Conservation (phyloP, 2,797 vertebrate genomes). For the Trachurus trachurus region DNA sequence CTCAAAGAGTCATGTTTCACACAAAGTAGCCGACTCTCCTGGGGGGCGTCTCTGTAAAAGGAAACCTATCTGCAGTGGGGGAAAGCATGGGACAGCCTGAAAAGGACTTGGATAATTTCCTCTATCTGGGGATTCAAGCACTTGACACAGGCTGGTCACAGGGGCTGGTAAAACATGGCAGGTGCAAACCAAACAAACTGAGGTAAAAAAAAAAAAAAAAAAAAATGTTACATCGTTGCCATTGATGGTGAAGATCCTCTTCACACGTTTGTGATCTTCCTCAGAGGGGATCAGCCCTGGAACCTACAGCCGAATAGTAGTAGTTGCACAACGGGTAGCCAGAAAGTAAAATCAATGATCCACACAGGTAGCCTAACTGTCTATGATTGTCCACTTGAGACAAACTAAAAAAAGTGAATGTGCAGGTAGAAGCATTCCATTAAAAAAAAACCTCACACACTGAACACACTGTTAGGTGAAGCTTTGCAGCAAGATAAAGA, state of each 20-base stretch:
- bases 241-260: constrained; percentile 89
- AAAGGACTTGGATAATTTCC: constrained; percentile 11
- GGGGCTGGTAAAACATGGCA: constrained; percentile 19
- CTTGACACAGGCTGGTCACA: constrained; percentile 21
- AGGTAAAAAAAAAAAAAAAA: not conserved
- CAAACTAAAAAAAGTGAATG: constrained; percentile 19
- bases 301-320: constrained; percentile 81
- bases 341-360: constrained; percentile 30
- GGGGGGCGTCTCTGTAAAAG: constrained; percentile 12
- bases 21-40: not conserved
- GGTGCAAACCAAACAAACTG: constrained; percentile 51
- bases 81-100: not conserved
- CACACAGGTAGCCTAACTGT: too few species aligned
- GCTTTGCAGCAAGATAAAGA: constrained; percentile 40
- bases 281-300: constrained; percentile 83
- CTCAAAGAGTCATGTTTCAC: constrained; percentile 47
- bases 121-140: constrained; percentile 19
- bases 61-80: constrained; percentile 3
- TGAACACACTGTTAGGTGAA: constrained; percentile 24
- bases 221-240: constrained; percentile 80
- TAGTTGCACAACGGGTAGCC: constrained; percentile 26
- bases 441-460: not conserved
- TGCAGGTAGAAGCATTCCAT: not conserved
- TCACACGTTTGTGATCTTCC: constrained; percentile 90
- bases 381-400: constrained; percentile 10